Evolutionary conservation across 2,888 invertebrate genomes (phyloP), one percentile per base, ranked within the genome.

Genomic region (Clivina fossor): DNA sequence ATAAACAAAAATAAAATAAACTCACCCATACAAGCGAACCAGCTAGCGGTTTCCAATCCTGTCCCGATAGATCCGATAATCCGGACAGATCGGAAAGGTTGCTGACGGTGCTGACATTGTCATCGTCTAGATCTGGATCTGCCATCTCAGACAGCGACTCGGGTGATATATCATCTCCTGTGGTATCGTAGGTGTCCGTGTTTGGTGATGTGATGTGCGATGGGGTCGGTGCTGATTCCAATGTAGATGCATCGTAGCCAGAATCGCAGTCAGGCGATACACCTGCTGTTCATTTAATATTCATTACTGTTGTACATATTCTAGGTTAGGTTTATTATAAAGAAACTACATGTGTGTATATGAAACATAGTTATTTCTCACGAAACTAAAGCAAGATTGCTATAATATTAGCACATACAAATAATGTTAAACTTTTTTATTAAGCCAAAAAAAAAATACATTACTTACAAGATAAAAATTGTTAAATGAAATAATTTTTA

Each of bases 21-120:
- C 68, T 64, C 69, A 71, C 76, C 77, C 74, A 79, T 56, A 73
- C 69, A 60, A 71, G 74, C 61, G 71, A 76, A 68, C 79, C 80
- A 56, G 79, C 76, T 71, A 78, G 76, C 1, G 84, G 82, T 69
- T 84, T 84, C 85, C 86, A 88, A 51, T 86, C 79, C 60, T 83
- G 80, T 1, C 80, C 85, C 55, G 85, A 85, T 41, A 85, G 74
- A 57, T 84, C 84, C 2, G 85, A 84, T 19, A 84, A 67, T 8
- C 81, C 83, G 63, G 83, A 83, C 28, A 81, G 67, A 59, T 80
- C 79, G 15, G 81, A 80, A 32, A 80, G 66, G 64, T 80, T 76
- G 62, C 80, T 81, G 30, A 81, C 78, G 3, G 79, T 80, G 8
- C 77, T 78, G 3, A 74, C 71, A 43, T 71, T 73, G 48, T 76